These are phyloP conservation scores for Chorisops tibialis DNA, from an alignment of 2,888 invertebrate genomes.

Conservation along the genomic window DNA sequence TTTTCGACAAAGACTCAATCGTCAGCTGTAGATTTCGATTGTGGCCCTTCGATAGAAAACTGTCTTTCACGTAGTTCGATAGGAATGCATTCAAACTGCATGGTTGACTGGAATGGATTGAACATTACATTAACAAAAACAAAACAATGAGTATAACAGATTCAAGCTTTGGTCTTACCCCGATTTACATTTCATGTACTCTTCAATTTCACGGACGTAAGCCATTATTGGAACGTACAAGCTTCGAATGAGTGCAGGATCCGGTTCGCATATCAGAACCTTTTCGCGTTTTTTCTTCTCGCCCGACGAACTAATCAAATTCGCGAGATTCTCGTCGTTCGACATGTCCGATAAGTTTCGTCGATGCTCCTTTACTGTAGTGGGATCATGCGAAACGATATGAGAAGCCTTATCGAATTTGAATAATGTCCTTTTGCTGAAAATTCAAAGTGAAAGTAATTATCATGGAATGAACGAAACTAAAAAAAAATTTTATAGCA, in stretches of 20 bases:
- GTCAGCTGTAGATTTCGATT: slow-evolving; percentile 53
- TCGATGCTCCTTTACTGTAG: slow-evolving; percentile 44
- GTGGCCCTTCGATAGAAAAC: slow-evolving; percentile 77
- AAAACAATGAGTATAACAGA: too few species aligned
- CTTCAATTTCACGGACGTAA: slow-evolving; percentile 82
- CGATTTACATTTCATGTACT: slow-evolving; percentile 57
- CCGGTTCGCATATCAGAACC: slow-evolving; percentile 71
- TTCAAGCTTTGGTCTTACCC: slow-evolving; percentile 51
- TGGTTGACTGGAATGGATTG: slow-evolving; percentile 53
- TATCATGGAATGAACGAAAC: too few species aligned
- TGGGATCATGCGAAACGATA: slow-evolving; percentile 21
- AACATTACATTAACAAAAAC: neutral
- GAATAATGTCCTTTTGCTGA: slow-evolving; percentile 62
- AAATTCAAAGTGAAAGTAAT: too few species aligned
- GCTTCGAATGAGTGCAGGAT: slow-evolving; percentile 70
- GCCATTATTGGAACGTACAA: slow-evolving; percentile 79
- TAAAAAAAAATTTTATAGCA: too few species aligned
- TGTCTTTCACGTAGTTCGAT: slow-evolving; percentile 80
- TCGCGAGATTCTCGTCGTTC: slow-evolving; percentile 44
- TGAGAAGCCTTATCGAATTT: slow-evolving; percentile 65
- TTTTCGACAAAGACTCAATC: slow-evolving; percentile 70
- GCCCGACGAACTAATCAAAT: slow-evolving; percentile 35
- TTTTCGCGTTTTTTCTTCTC: slow-evolving; percentile 54
- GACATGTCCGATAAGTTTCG: slow-evolving; percentile 51
- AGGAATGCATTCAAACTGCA: slow-evolving; percentile 81